These are phyloP conservation scores for Sebastes oblongus DNA, from an alignment of 2,797 vertebrate species.

Conservation along the genomic window DNA sequence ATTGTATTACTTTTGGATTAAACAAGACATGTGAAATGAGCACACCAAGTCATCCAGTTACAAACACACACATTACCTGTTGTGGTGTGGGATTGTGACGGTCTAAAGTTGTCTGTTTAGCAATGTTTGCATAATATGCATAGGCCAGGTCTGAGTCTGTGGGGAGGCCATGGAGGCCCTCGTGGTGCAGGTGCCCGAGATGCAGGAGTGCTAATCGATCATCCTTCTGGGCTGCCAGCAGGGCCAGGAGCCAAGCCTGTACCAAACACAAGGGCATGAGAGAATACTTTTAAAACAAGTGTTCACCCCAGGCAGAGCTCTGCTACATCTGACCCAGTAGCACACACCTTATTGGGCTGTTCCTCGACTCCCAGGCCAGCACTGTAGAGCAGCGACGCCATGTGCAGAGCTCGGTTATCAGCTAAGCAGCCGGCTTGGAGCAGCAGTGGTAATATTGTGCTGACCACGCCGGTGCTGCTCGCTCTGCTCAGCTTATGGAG, in stretches of 20 bases:
- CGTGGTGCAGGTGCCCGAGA: constrained; percentile 81
- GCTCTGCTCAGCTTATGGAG: constrained; percentile 62
- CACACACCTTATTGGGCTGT: constrained; percentile 75
- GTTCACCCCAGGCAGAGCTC: not conserved
- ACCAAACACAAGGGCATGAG: constrained; percentile 28
- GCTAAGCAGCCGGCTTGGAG: constrained; percentile 84
- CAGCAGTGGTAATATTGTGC: constrained; percentile 73
- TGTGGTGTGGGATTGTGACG: constrained; percentile 66
- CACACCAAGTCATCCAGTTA: not conserved
- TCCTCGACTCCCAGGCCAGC: constrained; percentile 74
- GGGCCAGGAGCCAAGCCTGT: constrained; percentile 81
- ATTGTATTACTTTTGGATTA: not conserved
- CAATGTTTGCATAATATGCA: constrained; percentile 85
- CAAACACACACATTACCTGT: constrained; percentile 71
- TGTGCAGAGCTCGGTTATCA: constrained; percentile 76
- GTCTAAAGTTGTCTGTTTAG: constrained; percentile 78
- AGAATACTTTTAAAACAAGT: not conserved
- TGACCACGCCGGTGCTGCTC: constrained; percentile 40
- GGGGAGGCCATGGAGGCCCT: constrained; percentile 68
- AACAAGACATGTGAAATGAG: not conserved
- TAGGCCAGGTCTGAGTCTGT: constrained; percentile 80
- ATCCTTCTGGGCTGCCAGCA: constrained; percentile 81
- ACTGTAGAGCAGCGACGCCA: constrained; percentile 79
- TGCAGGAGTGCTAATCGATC: constrained; percentile 80
- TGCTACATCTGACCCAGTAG: not conserved